These are phyloP conservation scores for Tanytarsus gracilentus DNA, from an alignment of 2,888 invertebrate species.

Conservation along the genomic window DNA sequence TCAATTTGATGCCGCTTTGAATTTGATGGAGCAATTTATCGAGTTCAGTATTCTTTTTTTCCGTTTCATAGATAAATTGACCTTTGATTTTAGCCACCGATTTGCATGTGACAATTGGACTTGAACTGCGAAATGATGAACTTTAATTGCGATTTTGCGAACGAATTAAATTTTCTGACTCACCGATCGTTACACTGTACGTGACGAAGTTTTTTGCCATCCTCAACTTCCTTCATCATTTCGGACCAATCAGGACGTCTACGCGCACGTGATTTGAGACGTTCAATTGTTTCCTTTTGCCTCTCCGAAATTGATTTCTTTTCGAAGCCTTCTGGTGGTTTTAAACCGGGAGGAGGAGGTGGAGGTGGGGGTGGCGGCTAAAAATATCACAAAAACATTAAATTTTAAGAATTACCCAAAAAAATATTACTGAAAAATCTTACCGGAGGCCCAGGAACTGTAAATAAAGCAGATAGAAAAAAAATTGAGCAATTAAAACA, in stretches of 20 bases:
- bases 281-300: constrained; percentile 60
- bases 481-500: too few species aligned
- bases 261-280: constrained; percentile 64
- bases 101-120: constrained; percentile 50
- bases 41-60: constrained; percentile 71
- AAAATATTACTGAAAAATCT: background rate
- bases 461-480: too few species aligned
- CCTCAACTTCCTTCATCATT: constrained; percentile 86
- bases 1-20: constrained; percentile 64
- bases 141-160: background rate
- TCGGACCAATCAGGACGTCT: constrained; percentile 80
- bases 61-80: constrained; percentile 81
- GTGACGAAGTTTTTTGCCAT: constrained; percentile 64
- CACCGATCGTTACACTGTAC: constrained; percentile 78
- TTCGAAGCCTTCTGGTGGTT: constrained; percentile 51
- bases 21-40: constrained; percentile 67
- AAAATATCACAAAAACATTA: background rate
- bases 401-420: background rate
- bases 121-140: constrained; percentile 44
- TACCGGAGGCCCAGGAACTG: constrained; percentile 14
- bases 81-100: constrained; percentile 59
- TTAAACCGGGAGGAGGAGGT: constrained; percentile 60
- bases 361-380: constrained; percentile 61
- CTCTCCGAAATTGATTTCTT: constrained; percentile 50
- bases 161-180: constrained; percentile 22